phyloP scores from a whole-genome alignment of 2,888 invertebrate species.

The Aradus depressus region DNA sequence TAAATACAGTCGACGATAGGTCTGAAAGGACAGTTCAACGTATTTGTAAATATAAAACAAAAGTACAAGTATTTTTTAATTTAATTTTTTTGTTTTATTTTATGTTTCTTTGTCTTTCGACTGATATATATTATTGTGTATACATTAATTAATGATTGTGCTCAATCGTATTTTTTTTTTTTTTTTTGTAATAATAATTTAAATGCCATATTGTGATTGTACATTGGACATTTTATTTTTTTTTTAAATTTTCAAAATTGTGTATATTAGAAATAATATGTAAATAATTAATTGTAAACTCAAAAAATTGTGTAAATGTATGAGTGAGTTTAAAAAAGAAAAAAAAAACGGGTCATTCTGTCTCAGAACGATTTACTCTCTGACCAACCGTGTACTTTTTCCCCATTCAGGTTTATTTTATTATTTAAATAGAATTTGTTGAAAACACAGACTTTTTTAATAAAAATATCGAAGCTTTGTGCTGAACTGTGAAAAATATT shows the following conservation, averaged over 20 bases:
- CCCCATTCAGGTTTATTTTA: too few species aligned
- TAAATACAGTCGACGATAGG: constrained; percentile 3
- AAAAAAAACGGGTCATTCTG: too few species aligned
- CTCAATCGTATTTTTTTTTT: constrained; percentile 17
- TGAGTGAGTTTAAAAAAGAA: not conserved
- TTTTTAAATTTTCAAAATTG: too few species aligned
- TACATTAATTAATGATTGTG: constrained; percentile 17
- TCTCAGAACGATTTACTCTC: too few species aligned
- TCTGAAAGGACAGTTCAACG: not conserved
- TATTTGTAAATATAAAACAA: constrained; percentile 12
- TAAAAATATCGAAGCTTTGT: too few species aligned
- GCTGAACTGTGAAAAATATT: too few species aligned
- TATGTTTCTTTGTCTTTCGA: constrained; percentile 18
- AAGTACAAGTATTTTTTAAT: too few species aligned
- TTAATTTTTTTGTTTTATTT: too few species aligned
- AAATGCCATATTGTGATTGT: constrained; percentile 18
- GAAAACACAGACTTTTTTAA: too few species aligned
- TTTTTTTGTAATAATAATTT: constrained; percentile 12
- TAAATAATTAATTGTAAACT: constrained; percentile 5
- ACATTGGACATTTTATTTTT: constrained; percentile 16
- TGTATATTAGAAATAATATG: constrained; percentile 16
- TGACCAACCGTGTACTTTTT: too few species aligned
- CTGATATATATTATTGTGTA: constrained; percentile 17
- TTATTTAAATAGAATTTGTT: too few species aligned
- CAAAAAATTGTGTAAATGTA: not conserved